Base-by-base conservation (phyloP, 2,888 invertebrate genomes). In the Galeruca laticollis region DNA sequence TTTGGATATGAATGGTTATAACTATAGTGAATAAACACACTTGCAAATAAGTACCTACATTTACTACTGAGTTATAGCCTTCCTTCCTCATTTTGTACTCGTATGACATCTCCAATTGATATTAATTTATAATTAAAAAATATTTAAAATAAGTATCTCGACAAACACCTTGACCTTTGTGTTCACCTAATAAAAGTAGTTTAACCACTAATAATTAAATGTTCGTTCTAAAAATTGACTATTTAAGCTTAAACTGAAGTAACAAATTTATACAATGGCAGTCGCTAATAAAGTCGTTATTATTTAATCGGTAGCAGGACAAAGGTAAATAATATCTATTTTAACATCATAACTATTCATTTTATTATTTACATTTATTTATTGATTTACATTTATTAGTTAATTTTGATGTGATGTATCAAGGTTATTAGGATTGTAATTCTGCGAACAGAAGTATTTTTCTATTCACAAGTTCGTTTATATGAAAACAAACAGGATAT, bases 141-240 rank as follows among this genome's bases (percentile, higher is more conserved):
- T 40, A 40, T n/a, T 40, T 3, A 40, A 40, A n/a, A 40, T 13
- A 13, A n/a, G 40, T 47, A 18, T 47, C 18, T 18, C 47, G 15
- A 18, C 15, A 47, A 18, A 47, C 8, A 47, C 47, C 47, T 47
- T 47, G 47, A 47, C 47, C 47, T 47, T 47, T 40, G 40, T n/a
- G 6, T 40, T n/a, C 13, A 40, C 40, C n/a, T 40, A 40, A 40
- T n/a, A 40, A 40, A 40, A 40, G 5, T 13, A 5, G 5, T n/a
- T 40, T 40, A 40, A 40, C 40, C 6, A 40, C 10, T 5, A 40
- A 40, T 40, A n/a, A 40, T 40, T 40, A 40, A n/a, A 40, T 40
- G 40, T 5, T 40, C 13, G 40, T 40, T 40, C n/a, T n/a, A n/a
- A 40, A n/a, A 40, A 40, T 40, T n/a, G 13, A 40, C n/a, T n/a